Base-by-base conservation (phyloP, 2,888 invertebrate genomes). In the Hyppa rectilinea region DNA sequence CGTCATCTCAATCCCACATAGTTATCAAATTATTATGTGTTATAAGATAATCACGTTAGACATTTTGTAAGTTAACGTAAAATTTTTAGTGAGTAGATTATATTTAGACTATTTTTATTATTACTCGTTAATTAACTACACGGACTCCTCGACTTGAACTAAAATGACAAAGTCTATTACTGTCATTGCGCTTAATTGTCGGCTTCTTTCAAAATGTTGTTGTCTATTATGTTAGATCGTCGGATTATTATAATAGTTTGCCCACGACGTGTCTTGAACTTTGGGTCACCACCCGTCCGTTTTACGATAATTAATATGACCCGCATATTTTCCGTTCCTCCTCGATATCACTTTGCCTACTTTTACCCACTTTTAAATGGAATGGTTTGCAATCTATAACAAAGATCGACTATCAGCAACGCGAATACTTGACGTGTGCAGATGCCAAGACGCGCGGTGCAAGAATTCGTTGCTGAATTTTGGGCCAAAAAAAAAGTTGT, bases 1-100 rank as follows among this genome's bases (percentile, higher is more conserved):
- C 17, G 10, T 47, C 62, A 63, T 70, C 55, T 20, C 17, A 50
- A 53, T 59, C 61, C 69, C 26, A 66, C 29, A 43, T 53, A 34
- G 38, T 50, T 73, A 59, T 66, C 70, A 72, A 82, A 78, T 78
- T 72, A 75, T 60, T 73, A 65, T 78, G 82, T 82, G 78, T 71
- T 73, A 65, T 81, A 78, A 65, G 63, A 68, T 73, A 77, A 58
- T 47, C 56, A 50, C 58, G 53, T 66, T 72, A 65, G 69, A 26
- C 5, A 31, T 68, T 74, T 72, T 71, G 31, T 74, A 72, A 78
- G 68, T 83, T 70, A 76, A 67, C 26, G 47, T 73, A 66, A 45
- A 85, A 72, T 64, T 81, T 80, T 75, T 85, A 76, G 78, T 71
- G 56, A 52, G 58, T 67, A 80, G 36, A 65, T 75, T 71, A 77